Conservation (phyloP, 2,888 invertebrate genomes). For the Teleogryllus oceanicus region DNA sequence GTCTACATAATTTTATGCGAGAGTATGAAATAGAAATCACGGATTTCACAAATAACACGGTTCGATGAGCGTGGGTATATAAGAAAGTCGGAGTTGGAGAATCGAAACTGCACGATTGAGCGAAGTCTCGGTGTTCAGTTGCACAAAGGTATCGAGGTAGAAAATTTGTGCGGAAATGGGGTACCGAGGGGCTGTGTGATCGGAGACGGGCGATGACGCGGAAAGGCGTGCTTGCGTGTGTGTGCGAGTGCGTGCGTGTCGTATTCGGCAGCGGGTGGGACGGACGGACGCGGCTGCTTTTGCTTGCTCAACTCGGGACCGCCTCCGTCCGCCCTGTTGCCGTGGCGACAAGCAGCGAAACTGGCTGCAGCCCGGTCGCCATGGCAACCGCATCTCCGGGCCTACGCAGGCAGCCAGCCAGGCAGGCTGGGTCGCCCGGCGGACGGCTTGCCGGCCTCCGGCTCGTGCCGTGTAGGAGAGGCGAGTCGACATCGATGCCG, state of each 20-base stretch:
- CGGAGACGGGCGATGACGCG: neutral
- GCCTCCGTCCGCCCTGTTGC: neutral
- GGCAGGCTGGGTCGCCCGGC: neutral
- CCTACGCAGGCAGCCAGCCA: neutral
- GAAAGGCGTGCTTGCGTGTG: neutral
- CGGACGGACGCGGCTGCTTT: too few species aligned
- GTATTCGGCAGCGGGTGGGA: too few species aligned
- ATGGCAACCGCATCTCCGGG: constrained; percentile 31
- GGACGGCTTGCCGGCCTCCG: neutral
- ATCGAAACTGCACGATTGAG: too few species aligned
- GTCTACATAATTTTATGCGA: too few species aligned
- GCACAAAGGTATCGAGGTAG: too few species aligned
- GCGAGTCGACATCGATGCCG: neutral
- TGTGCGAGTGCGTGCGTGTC: neutral
- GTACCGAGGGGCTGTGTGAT: neutral
- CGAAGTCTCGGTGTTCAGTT: too few species aligned
- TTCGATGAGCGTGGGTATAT: too few species aligned
- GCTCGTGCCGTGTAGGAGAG: neutral
- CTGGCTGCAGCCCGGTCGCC: constrained; percentile 23
- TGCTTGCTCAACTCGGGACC: neutral
- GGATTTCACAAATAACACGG: too few species aligned
- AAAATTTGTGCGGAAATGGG: neutral
- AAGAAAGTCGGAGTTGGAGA: too few species aligned
- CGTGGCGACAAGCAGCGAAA: neutral
- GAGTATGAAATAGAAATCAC: too few species aligned